Evolutionary conservation across 2,797 vertebrate species (phyloP), one percentile per base, ranked within the genome.

Genomic region (Crenichthys baileyi): DNA sequence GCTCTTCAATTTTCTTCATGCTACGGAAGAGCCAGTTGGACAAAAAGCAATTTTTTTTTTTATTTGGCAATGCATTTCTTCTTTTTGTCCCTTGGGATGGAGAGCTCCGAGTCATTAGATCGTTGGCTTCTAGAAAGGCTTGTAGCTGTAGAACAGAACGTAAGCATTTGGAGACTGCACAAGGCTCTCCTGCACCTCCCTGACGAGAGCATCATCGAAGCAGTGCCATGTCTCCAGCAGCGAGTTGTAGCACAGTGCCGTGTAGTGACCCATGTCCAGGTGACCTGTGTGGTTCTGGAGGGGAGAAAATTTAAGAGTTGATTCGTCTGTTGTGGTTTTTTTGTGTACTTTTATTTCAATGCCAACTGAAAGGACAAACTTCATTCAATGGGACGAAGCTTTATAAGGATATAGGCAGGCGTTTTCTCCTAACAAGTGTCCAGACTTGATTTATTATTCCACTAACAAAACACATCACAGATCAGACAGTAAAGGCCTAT

Each of bases 181-280:
- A 0, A 82, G 82, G 77, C 88, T 87, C 5, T 95, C 92, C 73
- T 93, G 89, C 36, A 98, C 93, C 78, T 94, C 85, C 29, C 85
- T 94, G 82, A 97, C 93, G 7, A 70, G 82, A 0, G 91, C 86
- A 75, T 97, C 96, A 0, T 97, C 96, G 71, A 97, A 97, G 44
- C 93, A 93, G 82, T 97, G 95, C 97, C 97, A 98, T 79, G 77
- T 90, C 44, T 87, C 86, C 63, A 94, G 95, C 44, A 90, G 60
- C 0, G 94, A 85, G 75, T 95, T 96, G 90, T 94, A 95, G 89
- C 96, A 97, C 92, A 96, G 95, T 0, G 97, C 96, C 0, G 96
- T 97, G 90, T 97, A 97, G 91, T 97, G 97, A 77, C 97, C 97
- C 74, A 92, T 92, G 31, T 97, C 96, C 84, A 98, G 90, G 76